phyloP scores from a whole-genome alignment of 2,113 vertebrate species.

The Notarius quadriscutis region DNA sequence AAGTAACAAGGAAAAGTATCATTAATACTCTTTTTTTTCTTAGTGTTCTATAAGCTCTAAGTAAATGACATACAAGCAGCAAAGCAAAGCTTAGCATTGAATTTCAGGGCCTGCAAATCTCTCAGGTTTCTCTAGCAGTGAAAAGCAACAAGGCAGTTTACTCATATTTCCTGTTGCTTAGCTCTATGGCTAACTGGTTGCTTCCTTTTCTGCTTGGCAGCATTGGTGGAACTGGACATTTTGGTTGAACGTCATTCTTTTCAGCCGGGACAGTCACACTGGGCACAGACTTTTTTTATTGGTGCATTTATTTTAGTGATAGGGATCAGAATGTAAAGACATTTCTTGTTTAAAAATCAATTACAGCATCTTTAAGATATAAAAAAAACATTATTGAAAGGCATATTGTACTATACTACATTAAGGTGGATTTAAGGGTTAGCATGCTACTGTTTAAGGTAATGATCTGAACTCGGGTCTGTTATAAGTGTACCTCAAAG shows the following conservation, averaged over 20 bases:
- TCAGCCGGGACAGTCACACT: background rate
- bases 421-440: background rate
- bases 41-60: background rate
- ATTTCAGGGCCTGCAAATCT: background rate
- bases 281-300: background rate
- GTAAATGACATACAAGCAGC: background rate
- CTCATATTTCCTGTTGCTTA: background rate
- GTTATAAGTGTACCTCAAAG: background rate
- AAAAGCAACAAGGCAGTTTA: background rate
- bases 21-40: background rate
- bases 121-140: background rate
- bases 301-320: background rate
- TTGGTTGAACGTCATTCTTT: background rate
- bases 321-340: background rate
- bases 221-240: background rate
- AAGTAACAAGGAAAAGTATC: background rate
- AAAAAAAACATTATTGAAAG: background rate
- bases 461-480: slow-evolving; percentile 4
- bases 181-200: background rate
- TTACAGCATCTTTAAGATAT: background rate
- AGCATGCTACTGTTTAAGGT: slow-evolving; percentile 20
- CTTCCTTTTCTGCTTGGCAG: background rate
- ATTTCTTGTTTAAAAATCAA: background rate
- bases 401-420: background rate
- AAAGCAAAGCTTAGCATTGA: background rate